Base-by-base conservation (phyloP, 2,113 vertebrate species). In the Anthoscopus minutus region DNA sequence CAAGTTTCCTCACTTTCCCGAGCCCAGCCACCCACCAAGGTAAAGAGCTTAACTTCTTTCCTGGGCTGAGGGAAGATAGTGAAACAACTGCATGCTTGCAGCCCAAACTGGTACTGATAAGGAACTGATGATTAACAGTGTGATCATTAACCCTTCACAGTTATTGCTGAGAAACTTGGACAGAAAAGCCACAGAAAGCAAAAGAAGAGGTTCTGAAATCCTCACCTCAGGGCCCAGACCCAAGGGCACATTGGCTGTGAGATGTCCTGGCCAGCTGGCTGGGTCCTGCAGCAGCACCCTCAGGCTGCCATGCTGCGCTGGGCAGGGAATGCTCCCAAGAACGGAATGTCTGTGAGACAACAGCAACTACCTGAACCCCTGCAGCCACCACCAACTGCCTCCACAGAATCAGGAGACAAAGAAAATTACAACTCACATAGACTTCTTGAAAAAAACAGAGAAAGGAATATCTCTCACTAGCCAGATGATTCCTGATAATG, bases 271-370 rank as follows among this genome's bases (percentile, higher is more conserved):
- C 11, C 72, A 51, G 80, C 23, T 30, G 40, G 50, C 57, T 24
- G 38, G 48, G 28, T 58, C 31, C 74, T 57, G 51, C 51, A 54
- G 67, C 72, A 66, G 67, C 64, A 45, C 13, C 64, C 58, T n/a
- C 0, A 2, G 47, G 7, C 9, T 17, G 57, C 56, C 30, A 20
- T 0, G 0, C 65, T 74, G 66, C 82, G 17, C 37, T 1, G 0
- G 60, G 57, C 83, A 53, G 38, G 79, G 38, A n/a, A 24, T 10
- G 6, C 58, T n/a, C 33, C 40, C 15, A n/a, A 19, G 60, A 44
- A 30, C 0, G 0, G 37, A 40, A 27, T 6, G 22, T 24, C 45
- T 48, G 27, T 0, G 1, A 37, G 73, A 15, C 8, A 35, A 16
- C n/a, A 44, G 50, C 50, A 54, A 37, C 44, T 5, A 5, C 57